A percentile compares a stretch with the other conserved stretches of the same genome.
Evolutionary conservation across 2,113 vertebrate species (phyloP).

Genomic region (Diphyllodes magnificus): DNA sequence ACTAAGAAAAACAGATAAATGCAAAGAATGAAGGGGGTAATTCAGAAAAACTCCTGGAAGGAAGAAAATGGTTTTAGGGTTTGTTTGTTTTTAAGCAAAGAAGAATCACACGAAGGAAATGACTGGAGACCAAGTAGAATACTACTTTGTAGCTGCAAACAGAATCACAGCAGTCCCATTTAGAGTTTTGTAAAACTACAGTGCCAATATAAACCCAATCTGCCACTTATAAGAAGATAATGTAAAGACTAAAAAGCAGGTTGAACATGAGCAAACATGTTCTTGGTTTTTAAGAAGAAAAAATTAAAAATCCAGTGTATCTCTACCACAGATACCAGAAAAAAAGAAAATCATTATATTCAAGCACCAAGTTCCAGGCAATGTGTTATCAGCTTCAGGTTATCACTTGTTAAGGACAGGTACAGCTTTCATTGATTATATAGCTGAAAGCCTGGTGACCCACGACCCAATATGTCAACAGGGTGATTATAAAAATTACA

Average conservation of each 20-base stretch:
- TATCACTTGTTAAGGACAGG: not conserved
- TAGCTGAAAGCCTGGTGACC: not conserved
- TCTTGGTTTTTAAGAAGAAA: not conserved
- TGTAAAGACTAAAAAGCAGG: not conserved
- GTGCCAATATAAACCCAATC: not conserved
- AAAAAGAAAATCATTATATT: not conserved
- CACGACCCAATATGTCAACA: accelerated
- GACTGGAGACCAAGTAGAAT: not conserved
- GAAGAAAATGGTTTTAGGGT: not conserved
- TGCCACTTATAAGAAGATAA: not conserved
- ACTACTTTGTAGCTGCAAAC: not conserved
- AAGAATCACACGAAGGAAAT: not conserved
- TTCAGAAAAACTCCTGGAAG: not conserved
- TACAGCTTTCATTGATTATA: not conserved
- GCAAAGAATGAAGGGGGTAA: not conserved
- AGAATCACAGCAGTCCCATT: not conserved
- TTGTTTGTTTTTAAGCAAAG: not conserved
- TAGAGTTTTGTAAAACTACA: not conserved
- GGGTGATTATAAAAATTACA: not conserved
- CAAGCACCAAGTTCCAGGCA: not conserved
- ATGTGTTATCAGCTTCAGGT: not conserved
- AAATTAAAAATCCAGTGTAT: not conserved
- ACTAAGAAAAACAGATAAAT: not conserved
- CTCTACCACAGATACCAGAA: not conserved
- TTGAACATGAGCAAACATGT: not conserved